Evolutionary conservation across 2,888 invertebrate species (phyloP).

Genomic region (Megamerina dolium): DNA sequence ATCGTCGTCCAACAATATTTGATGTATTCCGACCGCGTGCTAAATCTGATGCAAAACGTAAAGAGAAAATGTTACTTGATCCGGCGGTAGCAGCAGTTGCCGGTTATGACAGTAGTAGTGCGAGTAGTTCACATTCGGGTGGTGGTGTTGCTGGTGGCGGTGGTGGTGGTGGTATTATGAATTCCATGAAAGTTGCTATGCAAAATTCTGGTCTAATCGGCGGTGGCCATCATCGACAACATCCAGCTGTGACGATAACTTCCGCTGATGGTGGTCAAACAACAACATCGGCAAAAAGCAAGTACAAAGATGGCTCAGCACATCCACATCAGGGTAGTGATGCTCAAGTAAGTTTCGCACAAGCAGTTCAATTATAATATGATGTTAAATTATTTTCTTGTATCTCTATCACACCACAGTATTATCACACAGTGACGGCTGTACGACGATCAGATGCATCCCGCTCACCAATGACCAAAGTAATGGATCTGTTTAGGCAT

Average conservation of each 20-base stretch:
- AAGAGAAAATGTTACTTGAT: slow-evolving; percentile 37
- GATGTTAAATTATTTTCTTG: no score
- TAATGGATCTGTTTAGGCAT: slow-evolving; percentile 83
- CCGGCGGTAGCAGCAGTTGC: slow-evolving; percentile 33
- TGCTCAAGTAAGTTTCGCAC: slow-evolving; percentile 38
- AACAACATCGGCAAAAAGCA: slow-evolving; percentile 39
- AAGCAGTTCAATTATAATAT: no score
- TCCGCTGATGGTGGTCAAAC: slow-evolving; percentile 29
- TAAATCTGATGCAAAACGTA: slow-evolving; percentile 63
- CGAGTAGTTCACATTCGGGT: slow-evolving; percentile 36
- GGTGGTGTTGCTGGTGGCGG: slow-evolving; percentile 32
- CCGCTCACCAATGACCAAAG: slow-evolving; percentile 79
- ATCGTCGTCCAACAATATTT: slow-evolving; percentile 67
- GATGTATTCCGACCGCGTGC: slow-evolving; percentile 74
- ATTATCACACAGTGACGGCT: slow-evolving; percentile 67
- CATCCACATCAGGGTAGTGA: slow-evolving; percentile 62
- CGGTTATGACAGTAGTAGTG: slow-evolving; percentile 37
- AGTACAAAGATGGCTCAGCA: slow-evolving; percentile 63
- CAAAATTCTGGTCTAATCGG: slow-evolving; percentile 51
- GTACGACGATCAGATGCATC: slow-evolving; percentile 57
- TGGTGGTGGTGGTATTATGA: slow-evolving; percentile 57
- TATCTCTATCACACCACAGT: slow-evolving; percentile 51
- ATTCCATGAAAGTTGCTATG: slow-evolving; percentile 78
- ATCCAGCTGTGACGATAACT: slow-evolving; percentile 44
- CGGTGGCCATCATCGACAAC: slow-evolving; percentile 32